A percentile compares a stretch with the other conserved stretches of the same genome.
Conservation (phyloP, 2,888 invertebrate genomes). For the Gymnosoma rotundatum region DNA sequence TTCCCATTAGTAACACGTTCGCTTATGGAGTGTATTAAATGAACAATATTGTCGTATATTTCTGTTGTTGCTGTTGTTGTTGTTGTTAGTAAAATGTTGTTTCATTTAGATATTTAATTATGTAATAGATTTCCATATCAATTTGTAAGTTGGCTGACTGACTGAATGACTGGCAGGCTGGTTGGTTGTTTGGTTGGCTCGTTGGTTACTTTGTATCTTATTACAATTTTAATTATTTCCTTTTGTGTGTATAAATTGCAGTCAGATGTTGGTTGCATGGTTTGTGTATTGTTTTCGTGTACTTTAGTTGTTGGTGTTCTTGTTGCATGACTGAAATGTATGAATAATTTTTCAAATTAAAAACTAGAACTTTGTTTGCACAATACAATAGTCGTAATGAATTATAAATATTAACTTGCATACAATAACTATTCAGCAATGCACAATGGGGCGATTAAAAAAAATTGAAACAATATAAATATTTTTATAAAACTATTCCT, state of each 20-base stretch:
- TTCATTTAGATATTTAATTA: conserved; percentile 4
- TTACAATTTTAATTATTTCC: conserved; percentile 33
- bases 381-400: conserved; percentile 12
- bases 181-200: background rate
- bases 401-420: background rate
- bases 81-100: background rate
- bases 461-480: too few species aligned
- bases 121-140: conserved; percentile 23
- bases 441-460: background rate
- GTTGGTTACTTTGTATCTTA: conserved; percentile 6
- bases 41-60: background rate
- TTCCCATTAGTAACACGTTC: background rate
- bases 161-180: background rate
- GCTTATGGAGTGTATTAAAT: background rate
- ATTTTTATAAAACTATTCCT: background rate
- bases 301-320: background rate
- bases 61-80: background rate
- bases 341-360: conserved; percentile 16
- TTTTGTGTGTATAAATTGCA: background rate
- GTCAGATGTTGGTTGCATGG: background rate
- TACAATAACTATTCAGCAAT: background rate
- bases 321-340: conserved; percentile 14
- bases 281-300: background rate
- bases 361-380: conserved; percentile 19
- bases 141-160: background rate